Evolutionary conservation across 2,888 invertebrate genomes (phyloP).

Genomic region (Andrena trimmerana): DNA sequence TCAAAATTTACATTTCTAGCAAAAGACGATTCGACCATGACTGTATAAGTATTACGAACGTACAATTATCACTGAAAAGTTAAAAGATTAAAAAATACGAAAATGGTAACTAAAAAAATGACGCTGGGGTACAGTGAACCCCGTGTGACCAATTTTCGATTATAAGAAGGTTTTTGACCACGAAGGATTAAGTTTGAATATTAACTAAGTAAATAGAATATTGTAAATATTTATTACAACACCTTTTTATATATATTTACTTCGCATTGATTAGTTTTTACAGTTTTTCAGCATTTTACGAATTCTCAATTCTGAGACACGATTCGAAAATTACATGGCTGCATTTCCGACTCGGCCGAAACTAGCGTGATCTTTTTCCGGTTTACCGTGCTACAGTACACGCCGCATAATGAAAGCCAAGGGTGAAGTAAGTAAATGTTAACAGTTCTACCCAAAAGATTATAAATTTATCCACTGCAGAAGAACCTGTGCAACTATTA

Average conservation of each 20-base stretch:
- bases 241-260: neutral
- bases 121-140: too few species aligned
- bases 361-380: slow-evolving; percentile 65
- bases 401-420: slow-evolving; percentile 93
- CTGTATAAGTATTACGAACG: too few species aligned
- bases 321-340: slow-evolving; percentile 47
- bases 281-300: neutral
- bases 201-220: neutral
- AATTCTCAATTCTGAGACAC: neutral
- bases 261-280: neutral
- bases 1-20: too few species aligned
- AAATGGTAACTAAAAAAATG: too few species aligned
- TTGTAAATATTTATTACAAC: too few species aligned
- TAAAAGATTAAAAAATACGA: too few species aligned
- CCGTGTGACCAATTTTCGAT: too few species aligned
- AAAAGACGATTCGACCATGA: too few species aligned
- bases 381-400: slow-evolving; percentile 50
- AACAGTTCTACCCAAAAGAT: slow-evolving; percentile 29
- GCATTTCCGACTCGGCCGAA: slow-evolving; percentile 50
- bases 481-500: neutral
- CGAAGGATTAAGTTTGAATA: neutral
- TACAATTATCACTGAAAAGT: too few species aligned
- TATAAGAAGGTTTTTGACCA: too few species aligned
- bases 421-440: slow-evolving; percentile 90
- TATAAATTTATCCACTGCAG: neutral